These are phyloP conservation scores for Rhinella marina DNA, from an alignment of 2,797 vertebrate species.

Conservation along the genomic window DNA sequence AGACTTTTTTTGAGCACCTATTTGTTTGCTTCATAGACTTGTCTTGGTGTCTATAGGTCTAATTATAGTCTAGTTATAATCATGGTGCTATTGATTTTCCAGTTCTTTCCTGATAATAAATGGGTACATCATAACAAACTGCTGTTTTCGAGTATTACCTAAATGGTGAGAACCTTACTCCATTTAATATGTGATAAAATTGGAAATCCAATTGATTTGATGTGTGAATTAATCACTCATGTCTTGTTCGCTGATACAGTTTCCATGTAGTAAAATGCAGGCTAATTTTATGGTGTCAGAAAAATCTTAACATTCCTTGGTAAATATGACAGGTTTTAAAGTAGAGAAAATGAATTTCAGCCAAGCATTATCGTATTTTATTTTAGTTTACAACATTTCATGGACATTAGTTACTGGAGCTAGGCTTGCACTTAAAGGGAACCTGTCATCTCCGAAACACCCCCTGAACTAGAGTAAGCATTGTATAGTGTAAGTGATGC, in stretches of 20 bases:
- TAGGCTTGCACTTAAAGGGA: background rate
- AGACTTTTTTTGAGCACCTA: background rate
- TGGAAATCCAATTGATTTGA: background rate
- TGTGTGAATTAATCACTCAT: constrained; percentile 13
- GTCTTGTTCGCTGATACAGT: background rate
- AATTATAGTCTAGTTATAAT: constrained; percentile 19
- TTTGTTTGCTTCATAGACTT: background rate
- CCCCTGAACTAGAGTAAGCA: too few species aligned
- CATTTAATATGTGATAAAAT: background rate
- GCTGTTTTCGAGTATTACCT: constrained; percentile 5
- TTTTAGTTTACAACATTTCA: constrained; percentile 3
- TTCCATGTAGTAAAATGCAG: background rate
- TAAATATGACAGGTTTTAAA: background rate
- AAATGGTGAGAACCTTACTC: background rate
- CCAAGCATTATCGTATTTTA: background rate
- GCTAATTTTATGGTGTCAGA: constrained; percentile 3
- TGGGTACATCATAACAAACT: constrained; percentile 3
- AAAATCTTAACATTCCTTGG: background rate
- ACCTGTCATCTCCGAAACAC: too few species aligned
- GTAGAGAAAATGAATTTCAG: background rate
- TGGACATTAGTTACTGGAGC: background rate
- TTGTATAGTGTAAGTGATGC: too few species aligned
- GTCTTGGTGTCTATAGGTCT: background rate
- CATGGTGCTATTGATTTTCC: constrained; percentile 31
- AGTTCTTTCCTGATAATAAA: constrained; percentile 21